Percentiles rank a stretch among this genome's conserved stretches.
These are phyloP conservation scores for Bellardia bayeri DNA, from an alignment of 2,888 invertebrate genomes.

Conservation along the genomic window DNA sequence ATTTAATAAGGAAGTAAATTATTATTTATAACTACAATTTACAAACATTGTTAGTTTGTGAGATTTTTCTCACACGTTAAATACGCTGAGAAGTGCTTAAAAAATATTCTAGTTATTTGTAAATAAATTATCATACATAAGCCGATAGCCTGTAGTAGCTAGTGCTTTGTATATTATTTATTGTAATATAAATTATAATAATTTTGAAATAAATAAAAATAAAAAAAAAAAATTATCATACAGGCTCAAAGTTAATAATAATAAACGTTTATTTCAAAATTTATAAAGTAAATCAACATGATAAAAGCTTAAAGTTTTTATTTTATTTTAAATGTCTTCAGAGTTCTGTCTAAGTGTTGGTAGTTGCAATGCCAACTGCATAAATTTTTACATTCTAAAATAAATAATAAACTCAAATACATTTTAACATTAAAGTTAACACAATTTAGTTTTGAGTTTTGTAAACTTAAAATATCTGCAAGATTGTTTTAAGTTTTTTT, in stretches of 20 bases:
- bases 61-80: conserved; percentile 5
- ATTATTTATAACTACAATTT: not conserved
- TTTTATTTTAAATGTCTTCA: not conserved
- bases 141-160: no score
- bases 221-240: conserved; percentile 12
- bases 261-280: conserved; percentile 22
- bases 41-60: not conserved
- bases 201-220: no score
- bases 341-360: not conserved
- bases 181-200: no score
- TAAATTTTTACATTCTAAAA: conserved; percentile 27
- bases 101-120: not conserved
- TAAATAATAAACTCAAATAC: conserved; percentile 4
- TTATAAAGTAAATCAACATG: conserved; percentile 27
- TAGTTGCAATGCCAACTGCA: conserved; percentile 26
- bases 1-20: conserved; percentile 13
- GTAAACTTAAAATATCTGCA: no score
- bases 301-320: not conserved
- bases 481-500: not conserved
- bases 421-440: not conserved
- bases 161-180: no score
- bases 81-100: not conserved
- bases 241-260: conserved; percentile 15
- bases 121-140: conserved; percentile 8
- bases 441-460: not conserved